phyloP scores from a whole-genome alignment of 2,113 vertebrate species.

The Nannobrachium achirus region DNA sequence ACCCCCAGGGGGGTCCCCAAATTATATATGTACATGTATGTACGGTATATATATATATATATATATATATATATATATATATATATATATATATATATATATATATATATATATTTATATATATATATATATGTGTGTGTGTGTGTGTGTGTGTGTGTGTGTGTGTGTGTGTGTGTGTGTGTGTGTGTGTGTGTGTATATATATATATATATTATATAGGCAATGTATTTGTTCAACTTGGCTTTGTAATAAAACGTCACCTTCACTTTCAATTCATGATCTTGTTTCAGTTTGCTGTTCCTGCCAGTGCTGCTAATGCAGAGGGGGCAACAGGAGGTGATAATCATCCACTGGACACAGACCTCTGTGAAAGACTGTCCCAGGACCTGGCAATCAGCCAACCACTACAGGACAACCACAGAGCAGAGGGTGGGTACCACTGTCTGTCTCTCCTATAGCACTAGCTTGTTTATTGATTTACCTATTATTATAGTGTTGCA shows the following conservation, averaged over 20 bases:
- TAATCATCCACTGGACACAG: not conserved
- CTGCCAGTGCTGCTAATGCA: not conserved
- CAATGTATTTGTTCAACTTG: no score
- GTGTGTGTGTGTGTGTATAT: no score
- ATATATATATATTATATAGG: no score
- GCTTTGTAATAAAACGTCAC: no score
- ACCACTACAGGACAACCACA: not conserved
- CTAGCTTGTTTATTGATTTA: no score
- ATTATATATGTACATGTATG: no score
- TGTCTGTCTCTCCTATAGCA: no score
- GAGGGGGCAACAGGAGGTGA: not conserved
- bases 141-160: no score
- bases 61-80: not conserved
- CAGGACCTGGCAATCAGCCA: slow-evolving; percentile 6
- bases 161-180: no score
- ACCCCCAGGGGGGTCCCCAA: no score
- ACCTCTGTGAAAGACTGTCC: not conserved
- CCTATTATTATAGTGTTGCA: no score
- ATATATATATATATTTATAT: not conserved
- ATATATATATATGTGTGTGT: not conserved
- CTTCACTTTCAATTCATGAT: not conserved
- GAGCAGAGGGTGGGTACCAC: not conserved
- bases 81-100: not conserved
- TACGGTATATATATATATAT: no score
- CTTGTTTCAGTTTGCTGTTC: not conserved